Conservation (phyloP, 2,888 invertebrate genomes). For the Cheilosia variabilis region DNA sequence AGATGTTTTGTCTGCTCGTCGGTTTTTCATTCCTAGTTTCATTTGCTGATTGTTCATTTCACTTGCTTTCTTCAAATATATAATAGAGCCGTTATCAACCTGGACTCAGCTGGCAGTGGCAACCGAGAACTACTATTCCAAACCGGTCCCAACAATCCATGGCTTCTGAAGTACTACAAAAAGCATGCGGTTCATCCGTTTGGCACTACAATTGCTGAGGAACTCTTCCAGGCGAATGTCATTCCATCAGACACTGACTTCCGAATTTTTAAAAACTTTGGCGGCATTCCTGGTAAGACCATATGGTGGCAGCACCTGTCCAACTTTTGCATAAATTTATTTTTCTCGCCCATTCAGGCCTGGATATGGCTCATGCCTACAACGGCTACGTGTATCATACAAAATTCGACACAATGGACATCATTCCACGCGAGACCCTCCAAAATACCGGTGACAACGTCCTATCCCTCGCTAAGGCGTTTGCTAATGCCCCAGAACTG, state of each 20-base stretch:
- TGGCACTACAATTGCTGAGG: constrained; percentile 86
- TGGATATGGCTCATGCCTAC: constrained; percentile 90
- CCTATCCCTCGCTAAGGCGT: constrained; percentile 84
- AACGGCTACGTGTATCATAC: constrained; percentile 93
- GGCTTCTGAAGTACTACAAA: constrained; percentile 86
- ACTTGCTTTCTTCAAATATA: not conserved
- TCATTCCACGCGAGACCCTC: constrained; percentile 87
- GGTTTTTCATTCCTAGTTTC: not conserved
- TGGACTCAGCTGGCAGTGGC: constrained; percentile 96
- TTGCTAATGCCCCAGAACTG: constrained; percentile 84
- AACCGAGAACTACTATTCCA: constrained; percentile 96
- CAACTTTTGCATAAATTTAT: not conserved
- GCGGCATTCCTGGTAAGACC: constrained; percentile 85
- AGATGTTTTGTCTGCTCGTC: not conserved
- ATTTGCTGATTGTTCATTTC: not conserved
- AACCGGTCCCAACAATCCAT: constrained; percentile 89
- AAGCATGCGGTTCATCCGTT: constrained; percentile 85
- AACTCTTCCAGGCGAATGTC: constrained; percentile 87
- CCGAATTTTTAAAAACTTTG: constrained; percentile 87
- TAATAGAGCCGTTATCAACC: constrained; percentile 91
- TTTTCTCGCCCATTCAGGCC: constrained; percentile 84
- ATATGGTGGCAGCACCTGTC: no score
- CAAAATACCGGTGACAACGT: constrained; percentile 90
- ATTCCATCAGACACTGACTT: constrained; percentile 89
- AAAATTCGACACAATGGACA: constrained; percentile 86